These are phyloP conservation scores for Isurus oxyrinchus DNA, from an alignment of 2,113 vertebrate genomes.

Conservation along the genomic window DNA sequence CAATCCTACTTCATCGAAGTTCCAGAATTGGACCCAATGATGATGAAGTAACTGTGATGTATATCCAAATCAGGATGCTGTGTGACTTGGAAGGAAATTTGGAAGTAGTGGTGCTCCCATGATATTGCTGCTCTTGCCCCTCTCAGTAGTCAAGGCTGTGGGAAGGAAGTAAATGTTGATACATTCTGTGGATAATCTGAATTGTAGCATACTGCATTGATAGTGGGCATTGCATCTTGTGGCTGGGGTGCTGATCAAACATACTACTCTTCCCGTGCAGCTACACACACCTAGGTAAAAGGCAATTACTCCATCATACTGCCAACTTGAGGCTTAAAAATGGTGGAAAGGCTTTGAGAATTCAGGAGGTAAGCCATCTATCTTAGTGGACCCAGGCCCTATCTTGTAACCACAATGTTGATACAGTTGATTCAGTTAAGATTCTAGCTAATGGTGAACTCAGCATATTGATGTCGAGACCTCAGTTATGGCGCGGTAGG, in stretches of 20 bases:
- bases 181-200: neutral
- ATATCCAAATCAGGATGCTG: neutral
- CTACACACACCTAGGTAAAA: too few relatives aligned
- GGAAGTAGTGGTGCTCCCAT: neutral
- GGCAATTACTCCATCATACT: too few relatives aligned
- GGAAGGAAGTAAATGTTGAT: neutral
- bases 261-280: too few relatives aligned
- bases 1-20: too few relatives aligned
- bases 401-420: neutral
- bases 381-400: neutral
- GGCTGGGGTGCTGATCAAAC: neutral
- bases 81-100: too few relatives aligned
- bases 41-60: neutral
- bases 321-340: neutral
- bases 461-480: neutral
- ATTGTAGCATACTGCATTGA: neutral
- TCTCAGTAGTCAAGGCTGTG: neutral
- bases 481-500: neutral
- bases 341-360: neutral
- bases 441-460: neutral
- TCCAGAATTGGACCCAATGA: neutral
- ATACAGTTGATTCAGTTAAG: neutral
- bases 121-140: neutral
- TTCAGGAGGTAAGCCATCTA: neutral
- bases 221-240: neutral